A percentile compares a stretch with the other conserved stretches of the same genome.
These are phyloP conservation scores for Penelope pileata DNA, from an alignment of 2,113 vertebrate species.

Conservation along the genomic window DNA sequence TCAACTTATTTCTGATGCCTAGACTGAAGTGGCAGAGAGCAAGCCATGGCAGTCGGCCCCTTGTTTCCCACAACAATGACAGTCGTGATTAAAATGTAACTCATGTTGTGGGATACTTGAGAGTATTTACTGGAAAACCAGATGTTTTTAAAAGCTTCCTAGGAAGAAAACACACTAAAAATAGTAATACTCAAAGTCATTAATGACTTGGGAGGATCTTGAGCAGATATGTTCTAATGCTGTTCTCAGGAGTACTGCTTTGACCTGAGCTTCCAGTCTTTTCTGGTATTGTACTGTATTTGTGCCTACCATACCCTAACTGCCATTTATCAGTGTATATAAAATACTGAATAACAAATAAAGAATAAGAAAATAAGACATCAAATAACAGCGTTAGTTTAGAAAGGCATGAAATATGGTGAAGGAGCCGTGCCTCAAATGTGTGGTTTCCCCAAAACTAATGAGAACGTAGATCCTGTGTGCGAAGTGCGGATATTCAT, in stretches of 20 bases:
- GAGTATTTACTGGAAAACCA: background rate
- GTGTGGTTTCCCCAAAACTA: background rate
- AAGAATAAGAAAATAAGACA: too few species aligned
- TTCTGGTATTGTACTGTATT: background rate
- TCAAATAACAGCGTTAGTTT: too few species aligned
- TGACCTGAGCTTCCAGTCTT: background rate
- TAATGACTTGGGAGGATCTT: background rate
- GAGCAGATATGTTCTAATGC: background rate
- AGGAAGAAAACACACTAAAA: background rate
- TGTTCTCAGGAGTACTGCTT: accelerated
- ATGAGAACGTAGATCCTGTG: background rate
- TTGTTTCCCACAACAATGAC: background rate
- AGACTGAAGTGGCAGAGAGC: background rate
- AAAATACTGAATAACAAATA: accelerated
- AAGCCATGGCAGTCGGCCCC: accelerated
- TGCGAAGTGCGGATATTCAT: background rate
- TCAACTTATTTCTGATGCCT: accelerated
- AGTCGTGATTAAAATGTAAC: background rate
- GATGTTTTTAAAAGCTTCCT: background rate
- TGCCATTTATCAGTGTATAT: accelerated
- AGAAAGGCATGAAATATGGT: background rate
- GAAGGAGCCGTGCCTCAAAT: background rate
- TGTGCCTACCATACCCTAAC: too few species aligned
- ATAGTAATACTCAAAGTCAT: too few species aligned
- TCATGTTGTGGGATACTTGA: background rate